These are phyloP conservation scores for Prolemur simus DNA, from an alignment of 2,113 vertebrate genomes.

Conservation along the genomic window DNA sequence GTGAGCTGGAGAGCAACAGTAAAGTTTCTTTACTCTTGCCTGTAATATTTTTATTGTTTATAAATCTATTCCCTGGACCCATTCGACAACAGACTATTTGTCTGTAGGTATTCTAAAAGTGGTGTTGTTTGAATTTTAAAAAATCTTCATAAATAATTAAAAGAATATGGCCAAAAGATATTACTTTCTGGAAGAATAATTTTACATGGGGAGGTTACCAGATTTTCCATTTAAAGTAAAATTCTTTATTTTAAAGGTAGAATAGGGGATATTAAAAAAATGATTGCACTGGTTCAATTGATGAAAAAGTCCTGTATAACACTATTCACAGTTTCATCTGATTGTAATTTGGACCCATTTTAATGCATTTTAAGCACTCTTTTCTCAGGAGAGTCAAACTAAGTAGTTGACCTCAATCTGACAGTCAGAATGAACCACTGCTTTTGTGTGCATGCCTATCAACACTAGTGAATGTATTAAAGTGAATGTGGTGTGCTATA, in stretches of 20 bases:
- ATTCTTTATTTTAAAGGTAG: slow-evolving; percentile 10
- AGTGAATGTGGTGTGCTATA: neutral
- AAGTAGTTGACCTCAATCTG: slow-evolving; percentile 30
- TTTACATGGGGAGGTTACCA: slow-evolving; percentile 7
- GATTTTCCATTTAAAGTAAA: slow-evolving; percentile 39
- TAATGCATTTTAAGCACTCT: neutral
- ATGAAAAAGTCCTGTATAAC: neutral
- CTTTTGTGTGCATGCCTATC: neutral
- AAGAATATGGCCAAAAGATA: neutral
- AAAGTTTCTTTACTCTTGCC: slow-evolving; percentile 37
- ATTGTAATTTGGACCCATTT: slow-evolving; percentile 41
- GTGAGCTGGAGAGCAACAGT: neutral
- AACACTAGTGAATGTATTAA: neutral
- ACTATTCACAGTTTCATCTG: slow-evolving; percentile 6
- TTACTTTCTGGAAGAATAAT: slow-evolving; percentile 40
- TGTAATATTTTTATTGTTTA: slow-evolving; percentile 36
- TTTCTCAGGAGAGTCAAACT: slow-evolving; percentile 44
- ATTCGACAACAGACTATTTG: neutral
- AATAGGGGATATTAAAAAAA: slow-evolving; percentile 15
- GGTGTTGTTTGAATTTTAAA: slow-evolving; percentile 23
- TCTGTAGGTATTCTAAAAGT: neutral
- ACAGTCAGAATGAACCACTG: slow-evolving; percentile 8
- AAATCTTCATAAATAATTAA: neutral
- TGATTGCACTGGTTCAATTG: neutral
- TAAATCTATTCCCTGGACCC: neutral